Evolutionary conservation across 2,113 vertebrate species (phyloP), one percentile per base, ranked within the genome.

Genomic region (Melozone crissalis): DNA sequence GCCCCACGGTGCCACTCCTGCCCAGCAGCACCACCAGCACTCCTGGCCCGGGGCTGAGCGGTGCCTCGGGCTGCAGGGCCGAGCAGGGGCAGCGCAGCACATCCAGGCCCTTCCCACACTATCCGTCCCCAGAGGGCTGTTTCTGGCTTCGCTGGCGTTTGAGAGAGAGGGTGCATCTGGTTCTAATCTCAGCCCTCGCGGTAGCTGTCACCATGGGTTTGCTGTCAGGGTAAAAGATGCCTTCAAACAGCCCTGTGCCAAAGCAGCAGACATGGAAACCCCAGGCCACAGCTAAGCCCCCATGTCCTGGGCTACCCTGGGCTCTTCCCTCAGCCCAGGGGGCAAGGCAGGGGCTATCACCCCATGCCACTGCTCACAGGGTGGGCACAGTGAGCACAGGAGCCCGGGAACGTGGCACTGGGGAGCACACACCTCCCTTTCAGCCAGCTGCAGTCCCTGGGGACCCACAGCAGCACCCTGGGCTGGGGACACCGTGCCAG

Each of bases 121-220:
- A 67, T 37, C 57, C 0, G 1, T 90, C 85, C 93, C 95, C 73
- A 71, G 93, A 79, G 93, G 47, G 55, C 77, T 77, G 84, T 68
- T 89, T 57, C 93, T 89, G 91, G 90, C 85, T 82, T 83, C 10
- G 52, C 47, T 9, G 20, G 80, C 24, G 0, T 77, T 93, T 37
- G 82, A 59, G 77, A 93, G 81, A 94, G 79, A 89, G 83, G 91
- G 91, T 85, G 85, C 96, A 97, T 97, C 95, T 97, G 97, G 84
- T 97, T 97, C 90, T 87, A 95, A 97, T 97, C 91, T 94, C 13
- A 13, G 39, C 93, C 92, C 91, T 96, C 3, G 74, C 68, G 15
- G 96, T 95, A 97, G 96, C 96, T 96, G 95, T 97, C 96, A 95
- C 95, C 96, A 96, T 90, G 93, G 88, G 94, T 95, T 97, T 96